phyloP scores from a whole-genome alignment of 1,140 invertebrate genomes.

The roundworm (Caenorhabditis elegans) region DNA sequence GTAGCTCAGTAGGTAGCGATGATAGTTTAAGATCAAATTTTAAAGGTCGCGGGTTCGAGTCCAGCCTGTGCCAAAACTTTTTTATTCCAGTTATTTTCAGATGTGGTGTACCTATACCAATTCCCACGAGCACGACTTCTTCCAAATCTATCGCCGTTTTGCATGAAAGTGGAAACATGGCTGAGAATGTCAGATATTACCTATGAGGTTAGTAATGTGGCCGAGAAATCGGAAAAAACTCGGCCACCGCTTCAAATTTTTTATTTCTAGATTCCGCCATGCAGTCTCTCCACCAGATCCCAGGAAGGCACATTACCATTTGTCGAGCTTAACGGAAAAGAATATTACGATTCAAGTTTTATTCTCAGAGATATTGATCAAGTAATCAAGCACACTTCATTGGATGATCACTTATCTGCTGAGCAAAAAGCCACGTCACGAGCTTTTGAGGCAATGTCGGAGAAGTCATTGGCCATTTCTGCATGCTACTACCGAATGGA shows the following conservation, averaged over 20 bases:
- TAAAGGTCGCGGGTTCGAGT: no score
- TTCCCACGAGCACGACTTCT: constrained; percentile 80
- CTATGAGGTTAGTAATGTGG: constrained; percentile 84
- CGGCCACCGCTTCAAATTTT: neutral
- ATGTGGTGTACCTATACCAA: constrained; percentile 81
- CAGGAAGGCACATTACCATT: constrained; percentile 90
- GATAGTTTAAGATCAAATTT: no score
- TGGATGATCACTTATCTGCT: constrained; percentile 76
- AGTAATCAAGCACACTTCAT: constrained; percentile 77
- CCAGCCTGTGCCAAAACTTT: no score
- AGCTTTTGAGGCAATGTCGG: constrained; percentile 90
- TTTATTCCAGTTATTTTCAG: neutral
- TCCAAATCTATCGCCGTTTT: constrained; percentile 86
- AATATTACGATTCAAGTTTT: constrained; percentile 79
- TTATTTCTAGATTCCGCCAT: neutral
- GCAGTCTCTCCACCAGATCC: constrained; percentile 68
- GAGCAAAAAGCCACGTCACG: constrained; percentile 84
- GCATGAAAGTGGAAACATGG: constrained; percentile 92
- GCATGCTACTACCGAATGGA: constrained; percentile 5
- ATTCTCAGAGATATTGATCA: constrained; percentile 78
- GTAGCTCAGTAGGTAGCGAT: no score
- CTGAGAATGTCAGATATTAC: constrained; percentile 82
- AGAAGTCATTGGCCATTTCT: constrained; percentile 74
- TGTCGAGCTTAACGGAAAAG: constrained; percentile 86
- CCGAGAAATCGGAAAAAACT: no score